A percentile compares a stretch with the other conserved stretches of the same genome.
Evolutionary conservation across 2,113 vertebrate genomes (phyloP).

Genomic region (Stictonetta naevosa): DNA sequence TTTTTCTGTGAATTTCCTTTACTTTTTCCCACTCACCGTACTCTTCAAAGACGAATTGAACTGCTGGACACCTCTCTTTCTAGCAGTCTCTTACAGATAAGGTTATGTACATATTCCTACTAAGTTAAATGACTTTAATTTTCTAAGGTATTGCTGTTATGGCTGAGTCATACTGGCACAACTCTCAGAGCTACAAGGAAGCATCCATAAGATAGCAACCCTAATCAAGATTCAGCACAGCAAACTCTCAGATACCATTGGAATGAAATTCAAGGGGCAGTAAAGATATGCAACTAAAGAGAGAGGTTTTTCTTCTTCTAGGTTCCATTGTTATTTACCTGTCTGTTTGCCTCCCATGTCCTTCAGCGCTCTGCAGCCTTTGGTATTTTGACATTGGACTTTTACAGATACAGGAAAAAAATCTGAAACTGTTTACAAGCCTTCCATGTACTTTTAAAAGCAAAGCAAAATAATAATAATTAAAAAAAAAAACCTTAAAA

Average conservation of each 20-base stretch:
- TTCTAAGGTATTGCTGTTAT: not conserved
- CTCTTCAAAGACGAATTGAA: not conserved
- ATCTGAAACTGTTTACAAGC: not conserved
- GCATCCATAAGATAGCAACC: not conserved
- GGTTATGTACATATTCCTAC: not conserved
- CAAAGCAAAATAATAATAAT: not conserved
- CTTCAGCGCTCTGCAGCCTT: not conserved
- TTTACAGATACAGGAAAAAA: not conserved
- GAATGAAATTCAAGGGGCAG: not conserved
- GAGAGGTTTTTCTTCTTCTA: not conserved
- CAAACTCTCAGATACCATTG: accelerated
- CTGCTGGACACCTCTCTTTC: not conserved
- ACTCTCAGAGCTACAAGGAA: not conserved
- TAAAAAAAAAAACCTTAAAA: not conserved
- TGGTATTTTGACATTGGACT: not conserved
- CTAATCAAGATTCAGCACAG: not conserved
- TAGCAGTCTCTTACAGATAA: not conserved
- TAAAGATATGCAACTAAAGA: not conserved
- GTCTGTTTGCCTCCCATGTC: not conserved
- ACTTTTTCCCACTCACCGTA: not conserved
- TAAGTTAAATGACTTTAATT: not conserved
- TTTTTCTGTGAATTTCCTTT: not conserved
- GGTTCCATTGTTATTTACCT: too few relatives aligned
- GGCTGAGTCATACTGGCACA: not conserved
- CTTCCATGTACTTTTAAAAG: not conserved